Base-by-base conservation (phyloP, 1,140 invertebrate genomes). In the Drosophila ogumai region DNA sequence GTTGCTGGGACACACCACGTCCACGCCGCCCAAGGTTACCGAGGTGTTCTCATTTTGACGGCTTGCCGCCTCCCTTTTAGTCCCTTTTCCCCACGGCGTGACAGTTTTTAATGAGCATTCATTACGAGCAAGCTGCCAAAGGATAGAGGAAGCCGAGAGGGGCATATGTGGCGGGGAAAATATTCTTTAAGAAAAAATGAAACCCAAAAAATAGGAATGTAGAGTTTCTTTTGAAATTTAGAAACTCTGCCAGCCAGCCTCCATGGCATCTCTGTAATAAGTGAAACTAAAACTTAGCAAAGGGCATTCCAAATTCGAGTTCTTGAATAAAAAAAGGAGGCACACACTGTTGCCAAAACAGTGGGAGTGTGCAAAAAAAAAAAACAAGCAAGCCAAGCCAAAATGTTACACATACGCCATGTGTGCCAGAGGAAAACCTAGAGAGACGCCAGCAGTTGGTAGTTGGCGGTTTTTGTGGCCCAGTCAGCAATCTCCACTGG, bases 321-420 rank as follows among this genome's bases (percentile, higher is more conserved):
- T 17, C 0, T 9, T 3, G 28, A 3, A 17, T 12, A n/a, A 10
- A 49, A 10, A 10, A 49, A 22, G 22, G 22, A 3, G 4, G 13
- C 17, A 34, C 22, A 56, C 9, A 28, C 34, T 25, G 34, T n/a
- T 22, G 54, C 22, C 44, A 34, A 63, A 65, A 34, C 22, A 22
- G n/a, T n/a, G n/a, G n/a, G n/a, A n/a, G n/a, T n/a, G n/a, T n/a
- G n/a, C 22, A 22, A 22, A 22, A 49, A 10, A 10, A 49, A 59
- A 61, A 76, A 82, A 76, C 15, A 40, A 68, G 58, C 69, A 49
- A 81, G 46, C 43, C 28, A 47, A 55, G 63, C 55, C 49, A 71
- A 78, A 77, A 78, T 78, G 68, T 85, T 85, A 74, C 81, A 72
- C 81, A 84, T 80, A 84, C 81, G 76, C 67, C 81, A 65, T 75